These are phyloP conservation scores for Beris morrisii DNA, from an alignment of 2,888 invertebrate species.

Conservation along the genomic window DNA sequence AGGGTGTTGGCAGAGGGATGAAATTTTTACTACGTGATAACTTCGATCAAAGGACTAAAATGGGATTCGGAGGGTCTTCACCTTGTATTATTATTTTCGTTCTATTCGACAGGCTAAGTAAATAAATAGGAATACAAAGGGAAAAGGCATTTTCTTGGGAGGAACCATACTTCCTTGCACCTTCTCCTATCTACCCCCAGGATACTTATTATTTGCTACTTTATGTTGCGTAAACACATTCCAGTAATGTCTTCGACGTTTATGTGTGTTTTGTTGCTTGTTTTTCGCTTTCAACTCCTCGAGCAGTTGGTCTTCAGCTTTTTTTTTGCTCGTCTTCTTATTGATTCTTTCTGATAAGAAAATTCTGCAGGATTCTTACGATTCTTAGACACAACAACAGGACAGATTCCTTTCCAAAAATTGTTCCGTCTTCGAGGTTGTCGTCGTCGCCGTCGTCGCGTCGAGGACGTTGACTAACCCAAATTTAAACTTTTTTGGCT, in stretches of 20 bases:
- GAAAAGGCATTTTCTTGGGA: not conserved
- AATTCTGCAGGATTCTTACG: too few relatives aligned
- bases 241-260: slow-evolving; percentile 34
- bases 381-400: too few relatives aligned
- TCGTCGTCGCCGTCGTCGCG: too few relatives aligned
- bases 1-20: too few relatives aligned
- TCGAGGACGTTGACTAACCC: too few relatives aligned
- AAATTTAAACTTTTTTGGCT: too few relatives aligned
- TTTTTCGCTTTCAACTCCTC: not conserved
- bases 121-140: slow-evolving; percentile 8
- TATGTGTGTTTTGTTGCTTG: slow-evolving; percentile 17
- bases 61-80: not conserved
- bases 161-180: slow-evolving; percentile 1
- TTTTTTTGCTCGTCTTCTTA: slow-evolving; percentile 6
- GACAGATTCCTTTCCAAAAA: too few relatives aligned
- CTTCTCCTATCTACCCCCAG: not conserved
- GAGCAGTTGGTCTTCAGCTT: not conserved
- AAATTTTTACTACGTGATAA: too few relatives aligned
- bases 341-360: slow-evolving; percentile 15
- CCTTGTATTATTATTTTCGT: not conserved
- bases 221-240: slow-evolving; percentile 38
- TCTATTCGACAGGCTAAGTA: slow-evolving; percentile 19
- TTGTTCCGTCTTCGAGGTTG: too few relatives aligned
- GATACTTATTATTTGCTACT: slow-evolving; percentile 37
- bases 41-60: too few relatives aligned